Base-by-base conservation (phyloP, 1,140 invertebrate genomes). In the Sesamia nonagrioides region DNA sequence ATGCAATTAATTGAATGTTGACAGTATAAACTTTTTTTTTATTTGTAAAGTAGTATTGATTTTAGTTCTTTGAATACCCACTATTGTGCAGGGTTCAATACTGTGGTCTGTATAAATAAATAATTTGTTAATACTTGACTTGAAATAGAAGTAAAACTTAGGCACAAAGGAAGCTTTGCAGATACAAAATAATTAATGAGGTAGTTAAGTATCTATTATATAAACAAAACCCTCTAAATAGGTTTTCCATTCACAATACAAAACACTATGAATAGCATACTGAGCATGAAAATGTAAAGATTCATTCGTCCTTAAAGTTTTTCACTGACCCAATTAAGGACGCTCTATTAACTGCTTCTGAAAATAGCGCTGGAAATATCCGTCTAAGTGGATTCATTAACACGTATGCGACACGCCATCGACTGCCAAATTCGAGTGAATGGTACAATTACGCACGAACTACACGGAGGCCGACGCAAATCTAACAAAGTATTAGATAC, bases 401-500 rank as follows among this genome's bases (percentile, higher is more conserved):
- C 72, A 60, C 72, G 58, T 45, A 42, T 60, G 40, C 37, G 40
- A 48, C 52, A 48, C 56, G 61, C 58, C 27, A 63, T 21, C 58
- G 56, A 15, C 42, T 69, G 42, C 66, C 56, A 68, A 77, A 54
- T 54, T 54, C 74, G n/a, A 68, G 35, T 68, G 40, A 61, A 54
- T 54, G 74, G 45, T 18, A 35, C 61, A 77, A 66, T 77, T 68
- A 77, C 48, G 74, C 74, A 68, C 61, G 35, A 77, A 68, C 61
- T 68, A 77, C 60, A 63, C 35, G 50, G 35, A 40, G 74, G 61
- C 15, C 42, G 45, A 11, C 13, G 61, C 74, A 78, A 77, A 80
- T 33, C 58, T 85, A 83, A 82, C 77, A 80, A 84, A 83, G 69
- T 66, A 76, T 82, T 85, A 83, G 86, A 86, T 80, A 83, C 79